phyloP scores from a whole-genome alignment of 2,113 vertebrate species.

The Anarhynchus alexandrinus region DNA sequence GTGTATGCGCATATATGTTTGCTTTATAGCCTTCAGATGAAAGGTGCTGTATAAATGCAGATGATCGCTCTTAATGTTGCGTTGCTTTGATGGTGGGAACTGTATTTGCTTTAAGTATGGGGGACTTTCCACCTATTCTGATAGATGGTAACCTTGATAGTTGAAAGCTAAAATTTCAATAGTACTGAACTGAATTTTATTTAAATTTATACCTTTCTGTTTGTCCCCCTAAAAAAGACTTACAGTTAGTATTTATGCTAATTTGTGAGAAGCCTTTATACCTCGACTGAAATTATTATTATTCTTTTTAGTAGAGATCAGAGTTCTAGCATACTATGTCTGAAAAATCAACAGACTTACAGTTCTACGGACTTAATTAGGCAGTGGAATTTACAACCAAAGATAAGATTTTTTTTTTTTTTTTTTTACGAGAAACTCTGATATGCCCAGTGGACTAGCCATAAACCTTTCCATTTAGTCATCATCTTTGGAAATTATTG shows the following conservation, averaged over 20 bases:
- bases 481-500: conserved; percentile 27
- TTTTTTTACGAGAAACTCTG: conserved; percentile 9
- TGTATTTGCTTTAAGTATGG: neutral
- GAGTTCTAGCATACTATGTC: neutral
- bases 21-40: neutral
- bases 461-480: conserved; percentile 46
- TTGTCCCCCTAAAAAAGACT: neutral
- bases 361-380: conserved; percentile 27
- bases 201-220: neutral
- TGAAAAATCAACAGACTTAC: neutral
- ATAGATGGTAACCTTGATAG: neutral
- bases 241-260: neutral
- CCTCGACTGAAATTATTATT: neutral
- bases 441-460: neutral
- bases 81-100: neutral
- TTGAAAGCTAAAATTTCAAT: neutral
- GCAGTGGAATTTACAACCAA: conserved; percentile 53
- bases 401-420: conserved; percentile 32
- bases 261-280: neutral
- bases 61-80: neutral
- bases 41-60: neutral
- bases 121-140: neutral
- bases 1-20: neutral
- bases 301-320: neutral
- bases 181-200: neutral